Conservation (phyloP, 2,888 invertebrate species). For the Sesamia inferens region DNA sequence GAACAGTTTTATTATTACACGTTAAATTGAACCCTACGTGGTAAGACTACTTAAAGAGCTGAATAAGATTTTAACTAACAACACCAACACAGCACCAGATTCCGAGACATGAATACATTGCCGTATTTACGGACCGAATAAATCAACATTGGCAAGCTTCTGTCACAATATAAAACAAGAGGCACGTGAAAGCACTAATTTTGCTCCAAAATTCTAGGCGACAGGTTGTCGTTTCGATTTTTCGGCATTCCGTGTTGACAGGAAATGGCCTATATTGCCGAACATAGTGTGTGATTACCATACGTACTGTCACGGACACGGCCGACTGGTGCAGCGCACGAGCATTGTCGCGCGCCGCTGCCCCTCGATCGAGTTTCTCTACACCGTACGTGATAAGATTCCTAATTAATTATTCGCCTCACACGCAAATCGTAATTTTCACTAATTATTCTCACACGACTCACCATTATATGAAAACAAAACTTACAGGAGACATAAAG, state of each 20-base stretch:
- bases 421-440: constrained; percentile 70
- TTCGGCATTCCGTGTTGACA: constrained; percentile 76
- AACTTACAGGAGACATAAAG: constrained; percentile 30
- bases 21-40: background rate
- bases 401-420: constrained; percentile 61
- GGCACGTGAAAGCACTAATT: constrained; percentile 61
- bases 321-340: constrained; percentile 56
- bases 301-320: constrained; percentile 77
- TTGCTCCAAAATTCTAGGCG: constrained; percentile 65
- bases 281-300: constrained; percentile 78
- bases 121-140: constrained; percentile 52
- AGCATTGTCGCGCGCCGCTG: constrained; percentile 61
- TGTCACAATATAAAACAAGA: constrained; percentile 48
- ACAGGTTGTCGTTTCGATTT: constrained; percentile 66
- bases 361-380: constrained; percentile 76
- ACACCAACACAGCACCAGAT: constrained; percentile 5
- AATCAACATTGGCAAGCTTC: constrained; percentile 42
- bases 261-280: constrained; percentile 82
- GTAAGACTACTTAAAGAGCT: constrained; percentile 12
- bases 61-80: constrained; percentile 11
- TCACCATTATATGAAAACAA: constrained; percentile 54
- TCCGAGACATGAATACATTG: constrained; percentile 38
- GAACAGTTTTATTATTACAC: background rate
- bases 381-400: constrained; percentile 76
- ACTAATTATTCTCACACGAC: constrained; percentile 68